A percentile compares a stretch with the other conserved stretches of the same genome.
phyloP scores from a whole-genome alignment of 2,888 invertebrate genomes.

The Apodemia hepburni region DNA sequence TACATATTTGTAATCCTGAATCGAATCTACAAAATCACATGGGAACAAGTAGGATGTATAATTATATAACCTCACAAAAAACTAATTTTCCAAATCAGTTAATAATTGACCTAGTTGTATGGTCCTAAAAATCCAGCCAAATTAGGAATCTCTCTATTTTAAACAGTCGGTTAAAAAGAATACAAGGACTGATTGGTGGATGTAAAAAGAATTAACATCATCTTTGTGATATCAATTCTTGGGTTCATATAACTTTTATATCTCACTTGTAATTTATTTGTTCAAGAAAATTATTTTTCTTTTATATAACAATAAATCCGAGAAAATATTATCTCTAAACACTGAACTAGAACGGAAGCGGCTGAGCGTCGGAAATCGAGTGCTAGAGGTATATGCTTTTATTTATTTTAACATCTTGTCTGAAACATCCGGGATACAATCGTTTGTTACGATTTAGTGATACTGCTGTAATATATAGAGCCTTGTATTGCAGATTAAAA shows the following conservation, averaged over 20 bases:
- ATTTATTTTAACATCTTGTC: conserved; percentile 75
- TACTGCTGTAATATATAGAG: conserved; percentile 38
- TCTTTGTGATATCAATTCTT: no score
- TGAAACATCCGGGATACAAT: conserved; percentile 60
- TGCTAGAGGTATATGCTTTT: conserved; percentile 52
- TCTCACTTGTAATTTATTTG: background rate
- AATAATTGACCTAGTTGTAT: no score
- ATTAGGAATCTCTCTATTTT: no score
- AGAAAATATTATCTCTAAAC: conserved; percentile 54
- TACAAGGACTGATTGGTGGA: no score
- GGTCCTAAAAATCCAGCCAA: no score
- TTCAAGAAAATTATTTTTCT: conserved; percentile 5
- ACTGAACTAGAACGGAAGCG: conserved; percentile 53
- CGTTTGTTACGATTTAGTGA: conserved; percentile 51
- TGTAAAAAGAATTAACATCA: no score
- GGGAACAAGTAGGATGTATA: no score
- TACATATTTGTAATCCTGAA: no score
- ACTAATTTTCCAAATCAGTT: no score
- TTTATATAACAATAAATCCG: conserved; percentile 36
- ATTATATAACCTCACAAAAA: no score
- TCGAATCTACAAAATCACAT: no score
- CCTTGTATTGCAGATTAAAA: conserved; percentile 29
- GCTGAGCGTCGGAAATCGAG: conserved; percentile 52
- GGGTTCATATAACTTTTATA: background rate
- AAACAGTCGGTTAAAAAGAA: no score